phyloP scores from a whole-genome alignment of 2,797 vertebrate species.

The Simalia tracyae region DNA sequence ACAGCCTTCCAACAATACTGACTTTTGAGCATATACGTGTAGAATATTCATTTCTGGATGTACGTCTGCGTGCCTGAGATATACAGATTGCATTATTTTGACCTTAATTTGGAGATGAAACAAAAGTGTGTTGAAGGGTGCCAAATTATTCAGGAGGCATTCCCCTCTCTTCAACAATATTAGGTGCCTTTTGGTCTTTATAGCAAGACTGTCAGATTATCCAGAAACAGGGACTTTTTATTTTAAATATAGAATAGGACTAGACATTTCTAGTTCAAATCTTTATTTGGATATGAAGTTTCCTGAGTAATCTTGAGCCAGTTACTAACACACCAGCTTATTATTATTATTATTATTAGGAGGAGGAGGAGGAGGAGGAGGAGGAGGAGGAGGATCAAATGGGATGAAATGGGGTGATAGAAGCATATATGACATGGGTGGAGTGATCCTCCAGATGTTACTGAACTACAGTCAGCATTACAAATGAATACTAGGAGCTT shows the following conservation, averaged over 20 bases:
- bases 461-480: neutral
- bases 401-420: neutral
- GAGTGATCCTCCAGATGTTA: neutral
- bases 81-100: neutral
- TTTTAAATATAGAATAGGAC: neutral
- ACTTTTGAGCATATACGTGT: neutral
- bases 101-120: neutral
- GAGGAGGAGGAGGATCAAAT: neutral
- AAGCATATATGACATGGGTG: neutral
- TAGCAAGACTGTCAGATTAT: neutral
- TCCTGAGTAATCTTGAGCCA: neutral
- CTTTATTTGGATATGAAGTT: neutral
- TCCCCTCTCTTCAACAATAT: neutral
- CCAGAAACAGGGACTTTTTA: neutral
- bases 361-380: no score
- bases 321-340: neutral
- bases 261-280: neutral
- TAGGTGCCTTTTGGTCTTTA: neutral
- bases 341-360: neutral
- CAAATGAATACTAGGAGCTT: neutral
- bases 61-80: neutral
- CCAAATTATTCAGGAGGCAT: neutral
- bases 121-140: neutral
- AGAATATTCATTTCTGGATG: neutral
- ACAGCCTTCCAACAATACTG: neutral